phyloP scores from a whole-genome alignment of 2,113 vertebrate genomes.

The Shinisaurus crocodilurus region DNA sequence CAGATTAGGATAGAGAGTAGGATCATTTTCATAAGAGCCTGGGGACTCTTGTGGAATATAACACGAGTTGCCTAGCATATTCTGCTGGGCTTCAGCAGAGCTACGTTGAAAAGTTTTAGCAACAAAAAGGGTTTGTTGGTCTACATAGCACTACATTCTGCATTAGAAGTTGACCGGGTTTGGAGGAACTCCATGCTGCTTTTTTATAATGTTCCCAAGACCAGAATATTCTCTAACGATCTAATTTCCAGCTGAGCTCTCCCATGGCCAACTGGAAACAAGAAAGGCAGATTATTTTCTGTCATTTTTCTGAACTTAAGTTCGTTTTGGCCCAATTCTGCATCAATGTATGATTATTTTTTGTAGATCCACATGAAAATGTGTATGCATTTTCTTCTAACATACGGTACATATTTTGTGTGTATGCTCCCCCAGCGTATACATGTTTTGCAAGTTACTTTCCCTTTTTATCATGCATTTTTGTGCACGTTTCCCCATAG shows the following conservation, averaged over 20 bases:
- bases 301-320: no score
- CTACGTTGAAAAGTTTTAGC: conserved; percentile 44
- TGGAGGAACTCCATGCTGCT: conserved; percentile 33
- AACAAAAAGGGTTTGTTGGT: conserved; percentile 11
- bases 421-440: no score
- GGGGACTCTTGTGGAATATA: conserved; percentile 20
- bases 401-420: no score
- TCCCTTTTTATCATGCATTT: no score
- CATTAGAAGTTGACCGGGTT: conserved; percentile 38
- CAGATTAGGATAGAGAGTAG: conserved; percentile 37
- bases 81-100: conserved; percentile 27
- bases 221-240: conserved; percentile 48
- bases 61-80: conserved; percentile 10
- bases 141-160: conserved; percentile 20
- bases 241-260: conserved; percentile 26
- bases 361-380: no score
- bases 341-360: no score
- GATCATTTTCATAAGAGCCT: conserved; percentile 17
- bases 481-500: no score
- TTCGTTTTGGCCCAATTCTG: no score
- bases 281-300: conserved; percentile 12
- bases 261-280: conserved; percentile 16
- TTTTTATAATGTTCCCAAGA: conserved; percentile 42
- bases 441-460: no score
- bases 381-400: no score